phyloP scores from a whole-genome alignment of 1,140 invertebrate species.

The Heliconius melpomene region DNA sequence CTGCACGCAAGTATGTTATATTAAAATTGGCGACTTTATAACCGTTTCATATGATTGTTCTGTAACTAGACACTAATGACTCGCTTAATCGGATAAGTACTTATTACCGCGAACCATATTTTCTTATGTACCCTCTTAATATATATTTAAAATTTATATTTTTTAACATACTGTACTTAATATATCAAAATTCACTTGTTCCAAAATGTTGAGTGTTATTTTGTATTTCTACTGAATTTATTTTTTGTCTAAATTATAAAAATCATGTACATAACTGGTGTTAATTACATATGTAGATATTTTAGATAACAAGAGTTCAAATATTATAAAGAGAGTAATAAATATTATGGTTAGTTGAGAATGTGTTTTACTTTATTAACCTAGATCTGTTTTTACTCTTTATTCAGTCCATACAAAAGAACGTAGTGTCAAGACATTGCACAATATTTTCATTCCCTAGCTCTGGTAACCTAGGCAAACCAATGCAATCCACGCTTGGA shows the following conservation, averaged over 20 bases:
- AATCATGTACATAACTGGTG: conserved; percentile 72
- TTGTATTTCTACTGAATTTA: conserved; percentile 72
- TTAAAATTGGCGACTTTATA: conserved; percentile 18
- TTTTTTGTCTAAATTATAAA: conserved; percentile 61
- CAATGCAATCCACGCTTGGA: no score
- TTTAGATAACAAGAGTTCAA: conserved; percentile 78
- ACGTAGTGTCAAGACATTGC: no score
- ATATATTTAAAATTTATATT: conserved; percentile 28
- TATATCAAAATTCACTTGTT: conserved; percentile 52
- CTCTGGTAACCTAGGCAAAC: no score
- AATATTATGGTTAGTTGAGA: conserved; percentile 77
- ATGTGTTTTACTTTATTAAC: conserved; percentile 45
- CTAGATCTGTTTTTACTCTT: no score
- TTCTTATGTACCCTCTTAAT: conserved; percentile 33
- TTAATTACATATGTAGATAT: conserved; percentile 74
- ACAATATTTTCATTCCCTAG: no score
- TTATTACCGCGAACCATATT: conserved; percentile 38
- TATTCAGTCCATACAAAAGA: no score
- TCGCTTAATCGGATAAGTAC: conserved; percentile 41
- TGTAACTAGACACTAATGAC: conserved; percentile 32
- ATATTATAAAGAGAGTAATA: conserved; percentile 77
- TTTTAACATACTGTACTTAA: conserved; percentile 55
- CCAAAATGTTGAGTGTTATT: conserved; percentile 65
- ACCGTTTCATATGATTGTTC: conserved; percentile 24
- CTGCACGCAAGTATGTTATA: conserved; percentile 31